A percentile compares a stretch with the other conserved stretches of the same genome.
Conservation (phyloP, 2,797 vertebrate genomes). For the Ctenochaetus hawaiiensis region DNA sequence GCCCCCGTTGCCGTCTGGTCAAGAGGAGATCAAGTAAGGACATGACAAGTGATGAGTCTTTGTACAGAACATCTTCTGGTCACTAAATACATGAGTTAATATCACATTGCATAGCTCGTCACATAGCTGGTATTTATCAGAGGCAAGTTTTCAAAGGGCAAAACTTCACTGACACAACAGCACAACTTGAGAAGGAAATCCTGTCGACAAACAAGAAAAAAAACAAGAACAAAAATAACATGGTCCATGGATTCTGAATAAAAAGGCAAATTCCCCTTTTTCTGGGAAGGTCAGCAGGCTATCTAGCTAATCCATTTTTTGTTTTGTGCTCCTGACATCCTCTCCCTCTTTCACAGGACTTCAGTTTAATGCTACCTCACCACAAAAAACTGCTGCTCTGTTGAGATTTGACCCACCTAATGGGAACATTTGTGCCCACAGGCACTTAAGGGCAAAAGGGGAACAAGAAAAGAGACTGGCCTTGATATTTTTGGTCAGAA, state of each 20-base stretch:
- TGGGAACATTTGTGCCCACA: neutral
- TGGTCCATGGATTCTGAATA: too few relatives aligned
- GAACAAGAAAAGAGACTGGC: neutral
- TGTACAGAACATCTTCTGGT: neutral
- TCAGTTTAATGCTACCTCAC: slow-evolving; percentile 22
- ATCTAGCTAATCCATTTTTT: neutral
- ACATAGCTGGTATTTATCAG: neutral
- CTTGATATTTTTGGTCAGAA: slow-evolving; percentile 23
- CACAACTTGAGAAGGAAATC: neutral
- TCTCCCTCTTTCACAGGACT: slow-evolving; percentile 4
- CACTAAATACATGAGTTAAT: neutral
- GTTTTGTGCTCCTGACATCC: neutral
- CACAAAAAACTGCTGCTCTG: slow-evolving; percentile 27
- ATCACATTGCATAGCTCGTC: neutral
- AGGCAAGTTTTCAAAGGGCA: neutral
- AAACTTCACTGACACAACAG: neutral
- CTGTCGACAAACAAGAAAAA: neutral
- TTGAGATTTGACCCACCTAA: slow-evolving; percentile 30
- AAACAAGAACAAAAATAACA: too few relatives aligned
- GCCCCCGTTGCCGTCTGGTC: slow-evolving; percentile 89
- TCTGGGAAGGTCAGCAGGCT: neutral
- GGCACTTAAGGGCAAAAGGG: neutral
- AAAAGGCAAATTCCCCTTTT: too few relatives aligned
- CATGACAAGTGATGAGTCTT: neutral
- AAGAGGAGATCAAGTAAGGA: slow-evolving; percentile 83